Base-by-base conservation (phyloP, 2,797 vertebrate genomes). In the Hybognathus amarus region DNA sequence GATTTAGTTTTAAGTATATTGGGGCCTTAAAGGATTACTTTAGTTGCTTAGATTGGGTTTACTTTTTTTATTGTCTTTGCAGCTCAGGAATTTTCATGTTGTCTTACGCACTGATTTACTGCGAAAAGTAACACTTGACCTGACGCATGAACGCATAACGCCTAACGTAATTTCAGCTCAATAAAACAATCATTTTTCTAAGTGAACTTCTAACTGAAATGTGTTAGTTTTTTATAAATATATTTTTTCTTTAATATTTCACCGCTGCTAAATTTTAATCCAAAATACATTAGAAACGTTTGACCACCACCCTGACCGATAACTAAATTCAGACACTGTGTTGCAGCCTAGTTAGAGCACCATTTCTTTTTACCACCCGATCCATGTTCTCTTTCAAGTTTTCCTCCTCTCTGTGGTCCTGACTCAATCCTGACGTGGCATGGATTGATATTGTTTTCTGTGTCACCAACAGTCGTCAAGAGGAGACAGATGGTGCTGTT, bases 401-500 rank as follows among this genome's bases (percentile, higher is more conserved):
- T 27, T 52, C 66, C 66, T 67, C 30, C 42, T 9, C 40, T 20
- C 69, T 78, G 61, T 85, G 63, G 47, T 52, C 74, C 63, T 77
- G 30, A 64, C 83, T 81, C 85, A 82, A n/a, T 82, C 76, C 70
- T 30, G 17, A 64, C 75, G 73, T 87, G 1, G 78, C 22, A 45
- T 54, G 61, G 52, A 71, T 85, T 50, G 36, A 85, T 87, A 87
- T 70, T 77, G 89, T 86, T 86, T 74, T 80, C 87, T 66, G 85
- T 85, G 63, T 83, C 83, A 88, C 86, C 90, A 86, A 87, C 67
- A 54, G 80, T 9, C 79, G 88, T 86, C 85, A 84, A 87, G 88
- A 85, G 86, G 77, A 90, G 88, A 90, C 92, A 92, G 91, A 93
- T 92, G 92, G 91, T 9, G 40, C 50, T 9, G 86, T 50, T 90